phyloP scores from a whole-genome alignment of 2,113 vertebrate genomes.

The Protomyctophum bolini region DNA sequence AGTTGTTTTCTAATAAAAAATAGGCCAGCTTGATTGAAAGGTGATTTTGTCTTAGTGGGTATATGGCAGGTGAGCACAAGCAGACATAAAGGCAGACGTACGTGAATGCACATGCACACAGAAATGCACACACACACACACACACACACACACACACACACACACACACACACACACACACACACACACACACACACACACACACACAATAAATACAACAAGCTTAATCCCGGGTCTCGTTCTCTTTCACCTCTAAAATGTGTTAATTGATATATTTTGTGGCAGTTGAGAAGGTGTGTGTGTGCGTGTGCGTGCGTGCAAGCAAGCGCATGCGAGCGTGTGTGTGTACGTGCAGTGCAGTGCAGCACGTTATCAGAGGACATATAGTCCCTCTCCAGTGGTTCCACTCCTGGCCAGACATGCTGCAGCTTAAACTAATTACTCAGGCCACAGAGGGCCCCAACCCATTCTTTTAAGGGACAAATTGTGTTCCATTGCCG shows the following conservation, averaged over 20 bases:
- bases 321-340: not conserved
- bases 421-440: slow-evolving; percentile 69
- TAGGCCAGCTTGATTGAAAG: too few relatives aligned
- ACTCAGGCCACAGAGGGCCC: slow-evolving; percentile 48
- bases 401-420: slow-evolving; percentile 45
- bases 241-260: slow-evolving; percentile 9
- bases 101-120: not conserved
- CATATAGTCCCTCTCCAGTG: slow-evolving; percentile 31
- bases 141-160: not conserved
- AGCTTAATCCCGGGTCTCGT: slow-evolving; percentile 1
- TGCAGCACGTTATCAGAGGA: slow-evolving; percentile 48
- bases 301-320: too few relatives aligned
- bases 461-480: slow-evolving; percentile 66
- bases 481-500: slow-evolving; percentile 67
- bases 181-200: slow-evolving; percentile 6
- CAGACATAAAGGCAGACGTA: too few relatives aligned
- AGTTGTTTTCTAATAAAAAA: too few relatives aligned
- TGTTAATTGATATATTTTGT: slow-evolving; percentile 38
- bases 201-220: not conserved
- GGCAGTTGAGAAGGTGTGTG: too few relatives aligned
- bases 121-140: not conserved
- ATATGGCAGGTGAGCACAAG: too few relatives aligned
- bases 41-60: too few relatives aligned
- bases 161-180: slow-evolving; percentile 3
- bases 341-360: not conserved